Evolutionary conservation across 2,888 invertebrate species (phyloP).

Genomic region (Xanthia icteritia): DNA sequence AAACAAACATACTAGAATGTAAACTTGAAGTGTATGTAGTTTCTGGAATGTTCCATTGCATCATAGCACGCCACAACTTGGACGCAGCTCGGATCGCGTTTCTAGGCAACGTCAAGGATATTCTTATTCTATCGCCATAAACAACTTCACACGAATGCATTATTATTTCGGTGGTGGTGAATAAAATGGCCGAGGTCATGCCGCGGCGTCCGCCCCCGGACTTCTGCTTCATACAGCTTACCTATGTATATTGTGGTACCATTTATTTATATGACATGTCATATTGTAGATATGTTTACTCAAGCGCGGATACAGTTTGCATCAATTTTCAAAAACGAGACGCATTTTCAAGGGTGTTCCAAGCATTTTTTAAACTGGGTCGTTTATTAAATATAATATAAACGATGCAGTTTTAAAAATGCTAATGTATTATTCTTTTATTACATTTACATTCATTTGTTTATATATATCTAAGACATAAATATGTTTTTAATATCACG

Average conservation of each 20-base stretch:
- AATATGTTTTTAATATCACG: neutral
- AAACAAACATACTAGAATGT: slow-evolving; percentile 18
- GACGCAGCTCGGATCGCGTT: slow-evolving; percentile 53
- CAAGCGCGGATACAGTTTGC: neutral
- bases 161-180: slow-evolving; percentile 66
- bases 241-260: neutral
- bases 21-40: slow-evolving; percentile 22
- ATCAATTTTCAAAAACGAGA: neutral
- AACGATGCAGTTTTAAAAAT: too few relatives aligned
- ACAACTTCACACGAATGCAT: slow-evolving; percentile 64
- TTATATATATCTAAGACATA: too few relatives aligned
- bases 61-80: slow-evolving; percentile 48
- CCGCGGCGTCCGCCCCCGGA: slow-evolving; percentile 48
- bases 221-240: slow-evolving; percentile 22
- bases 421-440: too few relatives aligned
- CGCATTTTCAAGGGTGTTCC: neutral
- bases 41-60: slow-evolving; percentile 56
- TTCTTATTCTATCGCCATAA: slow-evolving; percentile 66
- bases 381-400: too few relatives aligned
- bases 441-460: too few relatives aligned
- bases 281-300: slow-evolving; percentile 15
- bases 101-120: slow-evolving; percentile 64
- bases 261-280: slow-evolving; percentile 23
- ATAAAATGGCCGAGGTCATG: slow-evolving; percentile 60
- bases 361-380: too few relatives aligned